Evolutionary conservation across 2,113 vertebrate genomes (phyloP), one percentile per base, ranked within the genome.

Genomic region (Tachuris rubrigastra): DNA sequence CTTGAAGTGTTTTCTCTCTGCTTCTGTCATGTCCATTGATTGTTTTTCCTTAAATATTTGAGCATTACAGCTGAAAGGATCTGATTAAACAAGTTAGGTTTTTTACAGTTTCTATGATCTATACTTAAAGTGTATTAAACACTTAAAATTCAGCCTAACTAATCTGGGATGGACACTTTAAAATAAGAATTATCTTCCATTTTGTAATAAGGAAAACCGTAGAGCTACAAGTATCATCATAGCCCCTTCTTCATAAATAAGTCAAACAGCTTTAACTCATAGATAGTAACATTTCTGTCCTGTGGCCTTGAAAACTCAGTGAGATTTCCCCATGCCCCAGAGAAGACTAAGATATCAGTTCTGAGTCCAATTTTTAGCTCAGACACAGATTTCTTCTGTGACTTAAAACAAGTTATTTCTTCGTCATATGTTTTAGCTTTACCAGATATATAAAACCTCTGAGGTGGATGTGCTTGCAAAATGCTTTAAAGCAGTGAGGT

Each of bases 391-490:
- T 86, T 88, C 47, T 93, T 74, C 52, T 87, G 63, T 63, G 67
- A 55, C 47, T 82, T 90, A 88, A 50, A 89, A 80, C 14, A 79
- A 90, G 23, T 80, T 44, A 59, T 91, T 91, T 95, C 44, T 88
- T 94, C 24, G 28, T 85, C 65, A 67, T 90, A 28, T 86, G 72
- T 74, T 86, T 90, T 85, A 66, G 27, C 27, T 96, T 49, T 49
- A 67, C 14, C 28, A 73, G 56, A 47, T 88, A 8, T 49, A 89
- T 46, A 53, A 86, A 86, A 71, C 10, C 41, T 74, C 56, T 86
- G 56, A 91, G 76, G 52, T 88, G 31, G 71, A 55, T 31, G 20
- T 75, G 35, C 49, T 81, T 63, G 35, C 72, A 92, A 71, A 91
- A 67, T 56, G 33, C 31, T 91, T 74, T 91, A 78, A 62, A 89